A percentile compares a stretch with the other conserved stretches of the same genome.
These are phyloP conservation scores for Muntiacus reevesi DNA, from an alignment of 2,113 vertebrate species.

Conservation along the genomic window DNA sequence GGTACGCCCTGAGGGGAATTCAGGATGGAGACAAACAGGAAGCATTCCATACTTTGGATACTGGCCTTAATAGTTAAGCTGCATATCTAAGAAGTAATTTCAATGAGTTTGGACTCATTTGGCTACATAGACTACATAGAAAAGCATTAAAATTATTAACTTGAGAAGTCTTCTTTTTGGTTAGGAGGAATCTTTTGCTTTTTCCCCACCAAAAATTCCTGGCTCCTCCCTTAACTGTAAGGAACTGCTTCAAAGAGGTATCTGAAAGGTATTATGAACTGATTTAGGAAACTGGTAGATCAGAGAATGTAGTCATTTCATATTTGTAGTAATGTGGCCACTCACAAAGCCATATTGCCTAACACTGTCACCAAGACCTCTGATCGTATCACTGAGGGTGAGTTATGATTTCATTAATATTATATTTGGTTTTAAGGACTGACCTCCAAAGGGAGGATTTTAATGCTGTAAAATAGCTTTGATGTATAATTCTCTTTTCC, in stretches of 20 bases:
- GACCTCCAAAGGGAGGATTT: not conserved
- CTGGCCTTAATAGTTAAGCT: not conserved
- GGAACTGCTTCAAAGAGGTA: not conserved
- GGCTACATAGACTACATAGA: not conserved
- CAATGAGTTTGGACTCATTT: not conserved
- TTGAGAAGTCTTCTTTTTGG: not conserved
- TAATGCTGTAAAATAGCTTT: not conserved
- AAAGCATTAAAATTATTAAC: not conserved
- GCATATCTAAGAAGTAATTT: not conserved
- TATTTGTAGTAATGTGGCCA: not conserved
- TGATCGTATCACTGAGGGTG: not conserved
- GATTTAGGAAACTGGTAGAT: not conserved
- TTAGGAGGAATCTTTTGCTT: not conserved
- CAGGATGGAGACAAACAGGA: not conserved
- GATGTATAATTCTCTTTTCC: not conserved
- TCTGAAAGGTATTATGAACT: not conserved
- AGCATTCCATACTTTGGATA: not conserved
- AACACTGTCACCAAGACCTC: not conserved
- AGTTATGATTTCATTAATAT: not conserved
- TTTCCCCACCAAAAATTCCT: not conserved
- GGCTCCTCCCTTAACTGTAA: not conserved
- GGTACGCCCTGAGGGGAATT: not conserved
- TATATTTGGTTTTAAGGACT: not conserved
- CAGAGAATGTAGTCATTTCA: not conserved
- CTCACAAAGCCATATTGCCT: not conserved